Percentiles rank a stretch among this genome's conserved stretches.
phyloP scores from a whole-genome alignment of 2,113 vertebrate genomes.

The Hirundichthys speculiger region DNA sequence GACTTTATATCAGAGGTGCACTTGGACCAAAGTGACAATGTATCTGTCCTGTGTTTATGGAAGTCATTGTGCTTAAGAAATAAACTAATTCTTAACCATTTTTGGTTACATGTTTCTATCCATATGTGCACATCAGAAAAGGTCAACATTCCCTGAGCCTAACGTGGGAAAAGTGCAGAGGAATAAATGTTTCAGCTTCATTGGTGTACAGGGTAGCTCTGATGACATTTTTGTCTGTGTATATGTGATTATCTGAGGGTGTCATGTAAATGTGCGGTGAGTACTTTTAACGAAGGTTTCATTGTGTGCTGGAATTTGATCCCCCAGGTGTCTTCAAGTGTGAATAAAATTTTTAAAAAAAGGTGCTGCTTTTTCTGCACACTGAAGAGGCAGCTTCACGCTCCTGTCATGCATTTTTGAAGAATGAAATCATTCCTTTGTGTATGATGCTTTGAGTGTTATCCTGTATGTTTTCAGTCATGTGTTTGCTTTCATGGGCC shows the following conservation, averaged over 20 bases:
- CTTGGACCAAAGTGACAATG: conserved; percentile 59
- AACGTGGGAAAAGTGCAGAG: background rate
- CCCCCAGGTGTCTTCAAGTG: background rate
- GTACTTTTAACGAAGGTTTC: background rate
- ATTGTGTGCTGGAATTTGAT: background rate
- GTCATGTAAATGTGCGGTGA: conserved; percentile 44
- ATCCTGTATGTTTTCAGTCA: background rate
- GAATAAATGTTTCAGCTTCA: background rate
- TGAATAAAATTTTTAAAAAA: background rate
- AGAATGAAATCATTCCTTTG: background rate
- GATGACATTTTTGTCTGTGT: background rate
- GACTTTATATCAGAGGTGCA: conserved; percentile 48
- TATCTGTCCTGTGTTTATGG: conserved; percentile 55
- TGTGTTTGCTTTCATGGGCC: background rate
- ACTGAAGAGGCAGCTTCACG: background rate
- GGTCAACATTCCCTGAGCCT: accelerated
- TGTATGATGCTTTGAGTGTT: background rate
- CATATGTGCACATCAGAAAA: background rate
- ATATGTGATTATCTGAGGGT: conserved; percentile 20
- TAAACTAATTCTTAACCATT: conserved; percentile 23
- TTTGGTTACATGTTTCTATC: background rate
- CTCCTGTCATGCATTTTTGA: background rate
- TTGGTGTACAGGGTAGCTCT: background rate
- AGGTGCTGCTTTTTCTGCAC: background rate
- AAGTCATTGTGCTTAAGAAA: conserved; percentile 29